Evolutionary conservation across 2,113 vertebrate genomes (phyloP).

Genomic region (Rhinoptilus africanus): DNA sequence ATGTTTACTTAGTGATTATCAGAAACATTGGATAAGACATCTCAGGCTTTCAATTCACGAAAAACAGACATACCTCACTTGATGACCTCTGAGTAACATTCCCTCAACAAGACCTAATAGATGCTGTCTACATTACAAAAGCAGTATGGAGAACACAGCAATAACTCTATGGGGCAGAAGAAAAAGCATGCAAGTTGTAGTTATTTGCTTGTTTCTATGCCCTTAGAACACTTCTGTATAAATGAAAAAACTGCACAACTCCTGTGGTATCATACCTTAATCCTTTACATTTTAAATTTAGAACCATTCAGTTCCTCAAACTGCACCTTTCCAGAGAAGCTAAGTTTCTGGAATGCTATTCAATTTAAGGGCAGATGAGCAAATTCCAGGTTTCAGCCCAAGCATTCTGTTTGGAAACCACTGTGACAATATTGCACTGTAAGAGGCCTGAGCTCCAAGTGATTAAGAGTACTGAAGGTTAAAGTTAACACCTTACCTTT

Average conservation of each 20-base stretch:
- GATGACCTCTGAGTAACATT: not conserved
- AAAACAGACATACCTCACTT: not conserved
- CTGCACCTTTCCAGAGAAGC: not conserved
- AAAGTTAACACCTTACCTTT: not conserved
- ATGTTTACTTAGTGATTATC: not conserved
- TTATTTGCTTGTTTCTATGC: not conserved
- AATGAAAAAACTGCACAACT: not conserved
- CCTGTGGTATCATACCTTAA: not conserved
- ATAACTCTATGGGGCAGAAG: not conserved
- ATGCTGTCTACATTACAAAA: not conserved
- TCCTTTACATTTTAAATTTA: not conserved
- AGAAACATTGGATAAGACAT: not conserved
- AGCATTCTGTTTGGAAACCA: not conserved
- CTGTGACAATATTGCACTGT: not conserved
- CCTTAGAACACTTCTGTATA: not conserved
- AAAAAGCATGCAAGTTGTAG: not conserved
- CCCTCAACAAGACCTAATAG: not conserved
- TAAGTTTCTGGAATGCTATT: not conserved
- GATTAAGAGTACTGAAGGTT: not conserved
- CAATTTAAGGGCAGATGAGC: not conserved
- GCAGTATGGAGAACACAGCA: not conserved
- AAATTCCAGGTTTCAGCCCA: not conserved
- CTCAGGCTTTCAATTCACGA: not conserved
- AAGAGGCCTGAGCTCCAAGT: fast-evolving
- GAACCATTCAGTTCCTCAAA: not conserved